Evolutionary conservation across 35 echinoderm and acorn worm species (phyloP).

Genomic region (Eucidaris tribuloides): DNA sequence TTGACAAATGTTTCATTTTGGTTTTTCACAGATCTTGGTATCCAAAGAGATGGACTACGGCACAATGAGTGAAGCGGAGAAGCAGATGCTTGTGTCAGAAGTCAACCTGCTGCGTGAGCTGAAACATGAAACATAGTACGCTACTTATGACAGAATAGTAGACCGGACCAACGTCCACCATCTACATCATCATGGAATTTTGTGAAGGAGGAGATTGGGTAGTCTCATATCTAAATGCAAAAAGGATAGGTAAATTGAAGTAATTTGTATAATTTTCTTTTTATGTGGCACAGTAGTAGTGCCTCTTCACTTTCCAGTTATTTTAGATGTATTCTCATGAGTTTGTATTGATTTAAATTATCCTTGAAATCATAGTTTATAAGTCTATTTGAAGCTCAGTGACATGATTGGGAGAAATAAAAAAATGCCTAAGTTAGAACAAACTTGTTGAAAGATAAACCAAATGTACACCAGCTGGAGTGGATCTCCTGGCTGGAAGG

Average conservation of each 20-base stretch:
- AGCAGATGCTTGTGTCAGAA: conserved; percentile 93
- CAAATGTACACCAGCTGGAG: too few relatives aligned
- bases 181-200: conserved; percentile 75
- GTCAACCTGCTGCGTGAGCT: conserved; percentile 90
- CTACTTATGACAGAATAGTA: conserved; percentile 91
- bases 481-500: too few relatives aligned
- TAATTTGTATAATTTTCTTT: background rate
- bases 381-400: too few relatives aligned
- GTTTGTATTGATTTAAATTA: too few relatives aligned
- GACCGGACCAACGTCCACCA: conserved; percentile 66
- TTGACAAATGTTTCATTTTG: conserved; percentile 9
- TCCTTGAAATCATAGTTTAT: too few relatives aligned
- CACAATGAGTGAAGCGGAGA: conserved; percentile 81
- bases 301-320: too few relatives aligned
- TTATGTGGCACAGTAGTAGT: background rate
- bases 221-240: conserved; percentile 81
- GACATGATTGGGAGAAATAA: too few relatives aligned
- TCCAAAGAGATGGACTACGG: conserved; percentile 99
- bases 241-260: conserved; percentile 71
- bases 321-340: too few relatives aligned
- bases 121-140: conserved; percentile 77
- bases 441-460: too few relatives aligned
- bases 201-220: conserved; percentile 86
- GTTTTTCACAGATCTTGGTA: conserved; percentile 67
- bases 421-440: too few relatives aligned